A percentile compares a stretch with the other conserved stretches of the same genome.
Conservation (phyloP, 1,140 invertebrate genomes). For the Drosophila ercepeae region DNA sequence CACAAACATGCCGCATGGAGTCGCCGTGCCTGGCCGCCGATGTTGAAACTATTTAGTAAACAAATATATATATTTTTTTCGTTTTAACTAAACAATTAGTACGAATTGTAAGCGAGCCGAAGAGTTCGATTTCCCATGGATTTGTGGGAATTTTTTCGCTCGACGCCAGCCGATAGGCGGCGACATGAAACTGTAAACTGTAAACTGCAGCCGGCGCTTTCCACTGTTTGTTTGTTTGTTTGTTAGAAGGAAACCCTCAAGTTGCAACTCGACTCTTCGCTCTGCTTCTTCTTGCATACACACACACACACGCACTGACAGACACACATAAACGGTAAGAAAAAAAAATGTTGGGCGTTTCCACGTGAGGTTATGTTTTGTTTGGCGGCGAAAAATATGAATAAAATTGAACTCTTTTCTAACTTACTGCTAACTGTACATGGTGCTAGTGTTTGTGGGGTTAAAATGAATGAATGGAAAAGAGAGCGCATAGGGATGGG, state of each 20-base stretch:
- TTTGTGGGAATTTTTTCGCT: slow-evolving; percentile 56
- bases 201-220: slow-evolving; percentile 33
- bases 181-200: slow-evolving; percentile 8
- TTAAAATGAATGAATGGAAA: slow-evolving; percentile 17
- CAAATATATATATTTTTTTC: slow-evolving; percentile 53
- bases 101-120: slow-evolving; percentile 1
- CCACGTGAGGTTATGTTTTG: slow-evolving; percentile 79
- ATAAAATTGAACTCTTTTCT: slow-evolving; percentile 30
- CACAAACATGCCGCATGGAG: slow-evolving; percentile 41
- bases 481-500: slow-evolving; percentile 7
- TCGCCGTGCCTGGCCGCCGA: neutral
- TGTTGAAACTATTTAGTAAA: slow-evolving; percentile 48
- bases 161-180: too few relatives aligned
- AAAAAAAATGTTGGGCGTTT: slow-evolving; percentile 78
- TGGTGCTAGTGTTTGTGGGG: slow-evolving; percentile 22
- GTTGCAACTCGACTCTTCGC: slow-evolving; percentile 32
- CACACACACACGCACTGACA: slow-evolving; percentile 10
- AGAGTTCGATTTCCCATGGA: slow-evolving; percentile 6
- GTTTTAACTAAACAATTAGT: slow-evolving; percentile 62
- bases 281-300: slow-evolving; percentile 1
- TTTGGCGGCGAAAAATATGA: slow-evolving; percentile 33
- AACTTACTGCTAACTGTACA: slow-evolving; percentile 65
- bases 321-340: slow-evolving; percentile 14
- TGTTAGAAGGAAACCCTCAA: slow-evolving; percentile 64
- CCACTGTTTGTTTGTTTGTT: neutral